phyloP scores from a whole-genome alignment of 1,140 invertebrate genomes.

The Amyelois transitella region DNA sequence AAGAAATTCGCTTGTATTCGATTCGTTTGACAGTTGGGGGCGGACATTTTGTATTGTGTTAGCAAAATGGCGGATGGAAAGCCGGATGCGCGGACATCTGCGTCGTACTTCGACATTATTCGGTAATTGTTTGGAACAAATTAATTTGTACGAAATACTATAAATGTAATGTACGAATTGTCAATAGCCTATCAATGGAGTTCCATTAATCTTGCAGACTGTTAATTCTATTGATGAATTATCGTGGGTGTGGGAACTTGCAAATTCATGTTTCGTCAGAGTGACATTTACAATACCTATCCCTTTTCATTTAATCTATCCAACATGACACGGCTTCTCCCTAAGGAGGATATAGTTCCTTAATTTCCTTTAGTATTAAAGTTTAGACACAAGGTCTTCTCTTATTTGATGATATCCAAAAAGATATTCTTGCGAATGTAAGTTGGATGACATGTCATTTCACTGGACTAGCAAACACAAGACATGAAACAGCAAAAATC shows the following conservation, averaged over 20 bases:
- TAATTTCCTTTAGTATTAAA: too few species aligned
- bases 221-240: background rate
- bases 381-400: too few species aligned
- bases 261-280: background rate
- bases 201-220: background rate
- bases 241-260: background rate
- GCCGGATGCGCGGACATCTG: constrained; percentile 32
- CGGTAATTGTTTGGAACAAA: constrained; percentile 1
- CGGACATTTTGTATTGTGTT: constrained; percentile 48
- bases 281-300: too few species aligned
- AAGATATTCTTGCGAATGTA: too few species aligned
- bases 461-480: too few species aligned
- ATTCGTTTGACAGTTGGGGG: constrained; percentile 46
- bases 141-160: constrained; percentile 1
- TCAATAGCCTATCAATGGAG: background rate
- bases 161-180: background rate
- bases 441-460: too few species aligned
- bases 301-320: too few species aligned
- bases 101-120: constrained; percentile 1
- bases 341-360: too few species aligned
- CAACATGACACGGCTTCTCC: too few species aligned
- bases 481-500: too few species aligned
- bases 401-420: too few species aligned
- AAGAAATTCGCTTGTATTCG: constrained; percentile 37
- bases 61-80: constrained; percentile 28